Evolutionary conservation across 2,888 invertebrate genomes (phyloP), one percentile per base, ranked within the genome.

Genomic region (Nomada goodeniana): DNA sequence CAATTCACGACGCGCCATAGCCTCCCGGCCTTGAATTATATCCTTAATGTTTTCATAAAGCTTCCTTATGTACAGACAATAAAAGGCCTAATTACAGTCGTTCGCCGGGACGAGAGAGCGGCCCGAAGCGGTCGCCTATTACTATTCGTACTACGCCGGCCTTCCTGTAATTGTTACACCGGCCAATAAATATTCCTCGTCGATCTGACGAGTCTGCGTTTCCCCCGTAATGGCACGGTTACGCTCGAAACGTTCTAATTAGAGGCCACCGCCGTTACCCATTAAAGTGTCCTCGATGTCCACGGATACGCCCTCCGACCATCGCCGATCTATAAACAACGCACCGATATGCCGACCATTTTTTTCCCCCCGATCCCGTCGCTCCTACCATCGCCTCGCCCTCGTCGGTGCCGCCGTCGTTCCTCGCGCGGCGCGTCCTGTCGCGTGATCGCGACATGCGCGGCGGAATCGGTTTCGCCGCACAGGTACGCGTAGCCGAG

Each of bases 31-130:
- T 91, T 89, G 90, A 90, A 92, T 92, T 90, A 91, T 90, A 90
- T 90, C 89, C 89, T 90, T 89, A 91, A 92, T 92, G 90, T 91
- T 92, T 92, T 92, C 91, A 92, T 91, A 89, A 90, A 91, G 89
- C 90, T 90, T 90, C 89, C 87, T 88, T 88, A 88, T 86, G 89
- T 89, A 89, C 90, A 87, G 87, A 91, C 90, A 89, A 91, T 91
- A 92, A 91, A 90, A 90, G 86, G 82, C 87, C 89, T 91, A 92
- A 92, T 92, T 91, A 90, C 89, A 86, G 90, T 88, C 79, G 89
- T 90, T 89, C 83, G 88, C 72, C 80, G 76, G 70, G 68, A 71
- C 73, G 60, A 29, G 73, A 61, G 76, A 73, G 57, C 42, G 61
- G 42, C 71, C 73, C 68, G 76, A 78, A 69, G 77, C 73, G 59